Evolutionary conservation across 2,113 vertebrate species (phyloP), one percentile per base, ranked within the genome.

Genomic region (Gnathonemus longibarbis): DNA sequence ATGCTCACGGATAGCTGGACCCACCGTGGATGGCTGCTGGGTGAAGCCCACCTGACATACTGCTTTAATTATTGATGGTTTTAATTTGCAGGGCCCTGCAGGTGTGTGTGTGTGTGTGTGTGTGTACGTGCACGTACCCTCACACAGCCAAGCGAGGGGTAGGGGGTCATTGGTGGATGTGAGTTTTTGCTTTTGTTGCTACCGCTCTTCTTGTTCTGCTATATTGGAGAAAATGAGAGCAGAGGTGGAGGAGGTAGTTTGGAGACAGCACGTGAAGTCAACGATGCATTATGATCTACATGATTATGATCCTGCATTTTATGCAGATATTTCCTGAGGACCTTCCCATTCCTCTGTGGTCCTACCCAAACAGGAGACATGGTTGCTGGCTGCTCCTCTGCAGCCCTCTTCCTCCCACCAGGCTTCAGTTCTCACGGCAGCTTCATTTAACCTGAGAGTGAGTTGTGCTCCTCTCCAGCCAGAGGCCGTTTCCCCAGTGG

Each of bases 31-130:
- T n/a, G 31, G 70, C 48, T 66, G 46, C 49, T 24, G 66, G 93
- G 80, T 92, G 93, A 90, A 7, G 62, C 62, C 0, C 84, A 80
- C 92, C 95, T 93, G 94, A 94, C 92, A 86, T 90, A 88, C 89
- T 85, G 87, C 90, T 89, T 93, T 89, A 93, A 93, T 92, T 92
- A 93, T 93, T 93, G 90, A 93, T 89, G 89, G 88, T 87, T 91
- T 92, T 93, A 88, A 92, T 93, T 92, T 93, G 91, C 90, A 89
- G 88, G 62, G 91, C 90, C 45, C 90, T 52, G 88, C 90, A 89
- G 89, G 49, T 27, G 45, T 7, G 66, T 31, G 7, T 39, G 46
- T 50, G 31, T 27, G 56, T 11, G 46, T 24, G 24, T 52, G 70
- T 52, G 45, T 19, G 66, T 17, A n/a, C n/a, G n/a, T n/a, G n/a